Conservation (phyloP, 2,797 vertebrate genomes). For the Lithobates pipiens region DNA sequence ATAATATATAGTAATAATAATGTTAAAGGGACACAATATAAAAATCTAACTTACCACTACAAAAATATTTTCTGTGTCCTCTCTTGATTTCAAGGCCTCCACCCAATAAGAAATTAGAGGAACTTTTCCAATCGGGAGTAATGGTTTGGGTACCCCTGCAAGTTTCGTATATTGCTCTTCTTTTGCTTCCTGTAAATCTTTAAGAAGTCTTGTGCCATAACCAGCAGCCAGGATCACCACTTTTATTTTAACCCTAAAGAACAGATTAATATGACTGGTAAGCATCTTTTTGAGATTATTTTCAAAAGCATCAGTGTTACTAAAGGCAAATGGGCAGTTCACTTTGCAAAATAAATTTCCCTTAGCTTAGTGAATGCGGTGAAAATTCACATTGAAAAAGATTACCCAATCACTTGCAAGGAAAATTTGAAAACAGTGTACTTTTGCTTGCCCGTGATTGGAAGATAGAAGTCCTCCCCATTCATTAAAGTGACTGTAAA, state of each 20-base stretch:
- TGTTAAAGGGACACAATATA: neutral
- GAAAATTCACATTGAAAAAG: too few species aligned
- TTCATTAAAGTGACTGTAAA: too few species aligned
- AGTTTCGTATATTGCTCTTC: slow-evolving; percentile 74
- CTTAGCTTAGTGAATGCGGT: too few species aligned
- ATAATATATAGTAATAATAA: too few species aligned
- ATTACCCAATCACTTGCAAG: too few species aligned
- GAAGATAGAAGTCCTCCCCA: too few species aligned
- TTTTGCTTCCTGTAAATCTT: slow-evolving; percentile 74
- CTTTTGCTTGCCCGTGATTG: too few species aligned
- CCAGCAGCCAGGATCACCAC: slow-evolving; percentile 82
- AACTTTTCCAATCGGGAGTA: slow-evolving; percentile 77
- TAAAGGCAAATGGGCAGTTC: too few species aligned
- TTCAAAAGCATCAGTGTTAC: too few species aligned
- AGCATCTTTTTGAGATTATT: too few species aligned
- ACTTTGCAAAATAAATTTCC: too few species aligned
- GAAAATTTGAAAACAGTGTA: too few species aligned
- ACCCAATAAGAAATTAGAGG: slow-evolving; percentile 80
- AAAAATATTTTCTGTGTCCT: slow-evolving; percentile 71
- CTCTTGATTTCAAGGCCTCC: slow-evolving; percentile 67
- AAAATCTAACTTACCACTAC: slow-evolving; percentile 76
- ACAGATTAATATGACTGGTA: neutral
- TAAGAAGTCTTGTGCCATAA: slow-evolving; percentile 82
- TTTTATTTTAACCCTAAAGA: slow-evolving; percentile 72
- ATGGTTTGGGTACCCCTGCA: slow-evolving; percentile 75